Percentiles rank a stretch among this genome's conserved stretches.
phyloP scores from a whole-genome alignment of 2,888 invertebrate species.

The Amphiduros pacificus region DNA sequence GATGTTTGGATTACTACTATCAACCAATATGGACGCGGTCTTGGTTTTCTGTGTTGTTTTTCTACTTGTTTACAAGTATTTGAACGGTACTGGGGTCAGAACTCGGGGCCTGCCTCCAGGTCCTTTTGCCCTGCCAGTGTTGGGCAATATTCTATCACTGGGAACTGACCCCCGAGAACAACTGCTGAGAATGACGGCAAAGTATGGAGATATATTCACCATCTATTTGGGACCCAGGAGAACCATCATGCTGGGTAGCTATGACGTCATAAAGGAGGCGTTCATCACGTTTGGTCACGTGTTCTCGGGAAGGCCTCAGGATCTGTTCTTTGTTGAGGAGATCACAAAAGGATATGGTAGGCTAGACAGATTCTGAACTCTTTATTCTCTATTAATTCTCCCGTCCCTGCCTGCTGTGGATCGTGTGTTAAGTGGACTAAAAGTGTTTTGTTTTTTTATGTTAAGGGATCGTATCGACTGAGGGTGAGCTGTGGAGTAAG shows the following conservation, averaged over 20 bases:
- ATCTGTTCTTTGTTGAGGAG: slow-evolving; percentile 10
- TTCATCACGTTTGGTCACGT: slow-evolving; percentile 5
- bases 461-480: slow-evolving; percentile 10
- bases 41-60: neutral
- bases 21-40: too few relatives aligned
- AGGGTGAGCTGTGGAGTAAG: slow-evolving; percentile 15
- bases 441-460: too few relatives aligned
- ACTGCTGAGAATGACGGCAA: neutral
- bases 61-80: neutral
- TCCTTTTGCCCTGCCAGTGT: slow-evolving; percentile 7
- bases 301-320: slow-evolving; percentile 12
- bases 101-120: slow-evolving; percentile 6
- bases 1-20: too few relatives aligned
- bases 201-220: slow-evolving; percentile 16
- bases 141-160: slow-evolving; percentile 11
- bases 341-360: slow-evolving; percentile 10
- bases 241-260: slow-evolving; percentile 7
- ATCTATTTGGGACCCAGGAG: slow-evolving; percentile 8
- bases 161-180: slow-evolving; percentile 4
- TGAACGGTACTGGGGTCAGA: neutral
- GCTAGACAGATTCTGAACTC: too few relatives aligned
- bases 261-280: slow-evolving; percentile 18
- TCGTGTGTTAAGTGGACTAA: too few relatives aligned
- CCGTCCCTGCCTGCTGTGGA: too few relatives aligned
- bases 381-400: too few relatives aligned